Percentiles rank a stretch among this genome's conserved stretches.
Evolutionary conservation across 2,888 invertebrate genomes (phyloP).

Genomic region (Pseudanteris insignis): DNA sequence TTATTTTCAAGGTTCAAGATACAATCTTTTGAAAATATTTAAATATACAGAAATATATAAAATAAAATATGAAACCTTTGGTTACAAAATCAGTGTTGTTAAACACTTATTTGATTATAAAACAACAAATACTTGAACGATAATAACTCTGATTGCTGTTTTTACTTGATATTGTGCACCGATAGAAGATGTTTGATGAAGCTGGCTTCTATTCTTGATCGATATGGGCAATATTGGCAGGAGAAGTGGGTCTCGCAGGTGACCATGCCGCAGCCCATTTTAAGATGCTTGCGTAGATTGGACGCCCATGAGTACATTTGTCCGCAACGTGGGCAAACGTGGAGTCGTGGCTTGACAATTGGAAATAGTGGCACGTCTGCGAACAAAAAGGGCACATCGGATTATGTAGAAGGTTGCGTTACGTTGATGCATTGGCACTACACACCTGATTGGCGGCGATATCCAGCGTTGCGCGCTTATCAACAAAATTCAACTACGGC

Average conservation of each 20-base stretch:
- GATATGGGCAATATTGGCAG: slow-evolving; percentile 66
- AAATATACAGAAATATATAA: no score
- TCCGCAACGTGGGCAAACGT: slow-evolving; percentile 65
- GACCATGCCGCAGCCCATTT: slow-evolving; percentile 65
- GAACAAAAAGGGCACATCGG: slow-evolving; percentile 48
- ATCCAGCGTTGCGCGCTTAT: slow-evolving; percentile 36
- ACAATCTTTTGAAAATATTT: no score
- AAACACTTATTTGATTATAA: no score
- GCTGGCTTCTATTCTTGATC: slow-evolving; percentile 65
- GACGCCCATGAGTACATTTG: slow-evolving; percentile 66
- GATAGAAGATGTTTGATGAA: slow-evolving; percentile 64
- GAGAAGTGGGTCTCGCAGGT: slow-evolving; percentile 66
- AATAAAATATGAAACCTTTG: neutral
- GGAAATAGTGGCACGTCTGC: slow-evolving; percentile 64
- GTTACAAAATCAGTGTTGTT: no score
- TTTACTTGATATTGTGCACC: slow-evolving; percentile 65
- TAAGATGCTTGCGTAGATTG: slow-evolving; percentile 64
- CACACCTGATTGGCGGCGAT: slow-evolving; percentile 36
- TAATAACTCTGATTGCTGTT: no score
- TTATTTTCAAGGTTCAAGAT: no score
- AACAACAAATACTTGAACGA: slow-evolving; percentile 8
- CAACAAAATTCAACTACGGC: slow-evolving; percentile 37
- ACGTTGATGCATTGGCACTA: slow-evolving; percentile 14
- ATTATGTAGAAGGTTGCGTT: slow-evolving; percentile 25
- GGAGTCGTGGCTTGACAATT: slow-evolving; percentile 62